Base-by-base conservation (phyloP, 2,888 invertebrate species). In the Panzeria rudis region DNA sequence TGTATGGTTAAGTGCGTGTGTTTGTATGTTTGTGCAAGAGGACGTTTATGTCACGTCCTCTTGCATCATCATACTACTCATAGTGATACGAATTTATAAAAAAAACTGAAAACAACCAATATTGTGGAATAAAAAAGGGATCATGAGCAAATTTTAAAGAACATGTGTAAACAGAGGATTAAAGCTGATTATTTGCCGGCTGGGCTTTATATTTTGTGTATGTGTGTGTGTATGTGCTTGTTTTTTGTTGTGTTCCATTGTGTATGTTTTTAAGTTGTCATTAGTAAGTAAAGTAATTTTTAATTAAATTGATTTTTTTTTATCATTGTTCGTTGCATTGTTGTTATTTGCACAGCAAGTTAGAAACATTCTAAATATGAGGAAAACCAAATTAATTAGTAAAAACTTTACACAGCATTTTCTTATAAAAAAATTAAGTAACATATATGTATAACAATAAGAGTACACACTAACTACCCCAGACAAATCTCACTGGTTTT, bases 141-240 rank as follows among this genome's bases (percentile, higher is more conserved):
- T 77, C 69, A 84, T 71, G 76, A 69, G 75, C 52, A 83, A 79
- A 75, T 41, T 84, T 84, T 75, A 76, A 84, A 84, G 86, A 69
- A 84, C 77, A 86, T 78, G 80, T 64, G 86, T 89, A 88, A 87
- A 89, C 88, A 90, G 85, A 86, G 89, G 88, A 89, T 89, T 89
- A 88, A 87, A 38, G 64, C 87, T 86, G 83, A 80, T 78, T 75
- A 86, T 88, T 88, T 72, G 84, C 81, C 86, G 86, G 76, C 82
- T 77, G 71, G 71, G 76, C 47, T 54, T 82, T 71, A 64, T 25
- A 76, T 64, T 71, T 76, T 68, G 35, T 44, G 35, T 59, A 5
- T 29, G 29, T 29, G 2, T 29, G 2, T 29, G 29, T 29, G n/a
- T n/a, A n/a, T n/a, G n/a, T n/a, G n/a, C n/a, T n/a, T n/a, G 41